Percentiles rank a stretch among this genome's conserved stretches.
Conservation (phyloP, 1,140 invertebrate species). For the Cotesia vestalis region DNA sequence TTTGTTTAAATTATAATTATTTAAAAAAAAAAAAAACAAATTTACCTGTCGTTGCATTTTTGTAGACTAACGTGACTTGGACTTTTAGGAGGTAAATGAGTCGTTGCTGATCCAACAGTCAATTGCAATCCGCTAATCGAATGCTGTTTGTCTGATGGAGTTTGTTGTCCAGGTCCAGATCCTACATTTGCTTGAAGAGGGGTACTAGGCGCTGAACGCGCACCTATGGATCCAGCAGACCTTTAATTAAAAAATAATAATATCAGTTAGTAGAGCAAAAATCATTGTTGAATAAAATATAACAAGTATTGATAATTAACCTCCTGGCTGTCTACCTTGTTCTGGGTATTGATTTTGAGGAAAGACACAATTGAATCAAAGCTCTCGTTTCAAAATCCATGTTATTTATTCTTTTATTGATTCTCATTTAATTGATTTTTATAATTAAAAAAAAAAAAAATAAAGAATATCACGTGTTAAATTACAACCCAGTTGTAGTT, state of each 20-base stretch:
- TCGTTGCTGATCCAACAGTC: constrained; percentile 46
- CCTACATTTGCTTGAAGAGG: constrained; percentile 55
- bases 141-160: constrained; percentile 40
- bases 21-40: constrained; percentile 24
- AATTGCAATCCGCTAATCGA: constrained; percentile 52
- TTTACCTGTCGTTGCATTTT: constrained; percentile 59
- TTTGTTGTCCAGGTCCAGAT: constrained; percentile 48
- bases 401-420: constrained; percentile 9
- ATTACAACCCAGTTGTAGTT: too few species aligned
- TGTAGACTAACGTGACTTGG: constrained; percentile 52
- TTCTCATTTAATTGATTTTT: neutral
- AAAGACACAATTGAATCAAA: constrained; percentile 55
- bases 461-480: neutral
- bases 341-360: constrained; percentile 47
- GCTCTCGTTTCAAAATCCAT: constrained; percentile 58
- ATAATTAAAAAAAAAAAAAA: neutral
- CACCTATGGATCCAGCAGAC: constrained; percentile 63
- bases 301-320: neutral
- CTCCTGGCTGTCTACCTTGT: constrained; percentile 48
- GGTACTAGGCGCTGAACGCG: constrained; percentile 60
- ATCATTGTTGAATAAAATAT: neutral
- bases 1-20: neutral
- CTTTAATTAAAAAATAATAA: constrained; percentile 43
- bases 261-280: neutral
- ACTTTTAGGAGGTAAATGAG: constrained; percentile 53